Base-by-base conservation (phyloP, 2,113 vertebrate genomes). In the Laticauda colubrina region DNA sequence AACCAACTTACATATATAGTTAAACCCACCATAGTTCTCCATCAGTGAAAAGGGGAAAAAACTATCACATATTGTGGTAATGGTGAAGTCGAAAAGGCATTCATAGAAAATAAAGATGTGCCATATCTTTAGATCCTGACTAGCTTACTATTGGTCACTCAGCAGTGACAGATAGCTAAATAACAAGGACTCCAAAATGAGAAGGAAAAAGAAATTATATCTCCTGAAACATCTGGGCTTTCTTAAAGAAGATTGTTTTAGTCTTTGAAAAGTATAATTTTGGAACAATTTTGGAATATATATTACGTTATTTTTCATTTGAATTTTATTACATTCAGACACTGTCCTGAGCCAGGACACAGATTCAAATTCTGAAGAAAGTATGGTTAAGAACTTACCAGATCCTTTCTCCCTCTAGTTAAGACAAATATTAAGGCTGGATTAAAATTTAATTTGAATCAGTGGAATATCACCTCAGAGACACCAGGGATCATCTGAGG, bases 381-480 rank as follows among this genome's bases (percentile, higher is more conserved):
- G 8, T 91, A n/a, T 64, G 87, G 88, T 9, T 20, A 93, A 93
- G 12, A 91, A 94, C 18, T 64, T 10, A 75, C 93, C 15, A 23
- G 90, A 39, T n/a, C 93, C 89, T 61, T 93, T 21, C 45, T 93
- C 91, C 9, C 6, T 93, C 34, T 61, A 59, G 87, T 87, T 6
- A 91, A 45, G 18, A 94, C 45, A 93, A 53, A 21, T 81, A 91
- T 54, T 90, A 34, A 85, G 34, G 64, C 61, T 93, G 45, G 12
- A 88, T 91, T 61, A 11, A 2, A 56, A 89, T 88, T 94, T n/a
- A 14, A 34, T n/a, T 0, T 34, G 29, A 69, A 69, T 69, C 61
- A n/a, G 29, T 69, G 29, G 61, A 69, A 69, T 69, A n/a, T 64
- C 26, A 29, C 4, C 11, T n/a, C 26, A n/a, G 26, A 69, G 29